Percentiles rank a stretch among this genome's conserved stretches.
These are phyloP conservation scores for Stenoptilia bipunctidactyla DNA, from an alignment of 2,888 invertebrate species.

Conservation along the genomic window DNA sequence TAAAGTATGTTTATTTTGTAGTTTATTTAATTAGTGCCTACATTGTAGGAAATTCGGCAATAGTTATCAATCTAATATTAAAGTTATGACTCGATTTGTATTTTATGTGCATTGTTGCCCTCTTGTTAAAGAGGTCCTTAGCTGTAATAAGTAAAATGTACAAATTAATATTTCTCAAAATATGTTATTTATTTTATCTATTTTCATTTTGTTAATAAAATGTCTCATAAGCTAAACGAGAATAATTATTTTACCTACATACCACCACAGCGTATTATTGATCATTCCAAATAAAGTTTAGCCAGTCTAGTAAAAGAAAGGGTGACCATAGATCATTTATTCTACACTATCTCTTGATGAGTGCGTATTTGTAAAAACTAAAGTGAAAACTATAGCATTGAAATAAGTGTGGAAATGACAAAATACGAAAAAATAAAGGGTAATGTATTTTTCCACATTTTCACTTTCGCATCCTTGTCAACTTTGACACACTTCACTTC, in stretches of 20 bases:
- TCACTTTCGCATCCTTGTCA: too few relatives aligned
- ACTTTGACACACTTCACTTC: too few relatives aligned
- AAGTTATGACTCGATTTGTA: slow-evolving; percentile 40
- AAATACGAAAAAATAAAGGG: too few relatives aligned
- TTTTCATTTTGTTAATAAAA: slow-evolving; percentile 64
- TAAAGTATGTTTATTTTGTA: background rate
- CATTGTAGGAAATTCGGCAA: slow-evolving; percentile 10
- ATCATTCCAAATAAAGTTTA: too few relatives aligned
- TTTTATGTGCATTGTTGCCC: slow-evolving; percentile 53
- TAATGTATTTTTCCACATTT: too few relatives aligned
- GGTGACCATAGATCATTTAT: too few relatives aligned
- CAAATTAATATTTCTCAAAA: slow-evolving; percentile 65
- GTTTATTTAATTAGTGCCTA: slow-evolving; percentile 1
- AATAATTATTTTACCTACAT: background rate
- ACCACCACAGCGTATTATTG: too few relatives aligned
- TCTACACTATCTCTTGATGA: too few relatives aligned
- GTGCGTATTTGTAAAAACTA: too few relatives aligned
- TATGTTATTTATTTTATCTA: slow-evolving; percentile 67
- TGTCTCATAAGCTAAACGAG: slow-evolving; percentile 34
- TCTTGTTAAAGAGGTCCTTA: slow-evolving; percentile 38
- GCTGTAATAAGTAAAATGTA: slow-evolving; percentile 55
- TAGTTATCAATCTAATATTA: slow-evolving; percentile 11
- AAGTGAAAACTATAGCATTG: too few relatives aligned
- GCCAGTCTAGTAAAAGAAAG: too few relatives aligned
- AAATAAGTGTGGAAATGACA: too few relatives aligned